Percentiles rank a stretch among this genome's conserved stretches.
Conservation (phyloP, 2,888 invertebrate genomes). For the Yponomeuta sedellus region DNA sequence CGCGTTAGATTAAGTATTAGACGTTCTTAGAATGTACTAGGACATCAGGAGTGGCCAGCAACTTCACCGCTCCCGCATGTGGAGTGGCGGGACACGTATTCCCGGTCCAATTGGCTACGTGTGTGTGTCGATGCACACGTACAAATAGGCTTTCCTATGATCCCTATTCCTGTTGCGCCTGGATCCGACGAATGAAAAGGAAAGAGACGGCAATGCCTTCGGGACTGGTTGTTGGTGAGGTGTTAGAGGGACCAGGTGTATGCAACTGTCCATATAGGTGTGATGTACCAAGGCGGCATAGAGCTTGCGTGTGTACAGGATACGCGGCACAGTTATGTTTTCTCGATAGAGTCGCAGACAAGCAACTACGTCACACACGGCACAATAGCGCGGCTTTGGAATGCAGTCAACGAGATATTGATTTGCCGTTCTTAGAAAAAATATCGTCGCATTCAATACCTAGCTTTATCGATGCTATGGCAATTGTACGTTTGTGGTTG, state of each 20-base stretch:
- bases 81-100: constrained; percentile 36
- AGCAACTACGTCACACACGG: background rate
- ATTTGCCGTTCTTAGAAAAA: background rate
- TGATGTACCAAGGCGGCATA: constrained; percentile 4
- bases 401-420: background rate
- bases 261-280: constrained; percentile 10
- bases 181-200: constrained; percentile 25
- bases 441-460: background rate
- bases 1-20: constrained; percentile 54
- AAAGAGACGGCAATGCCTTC: constrained; percentile 32
- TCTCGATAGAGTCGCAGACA: background rate
- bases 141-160: constrained; percentile 49
- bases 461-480: background rate
- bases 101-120: constrained; percentile 44
- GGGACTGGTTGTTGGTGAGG: background rate
- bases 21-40: constrained; percentile 75
- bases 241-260: constrained; percentile 11
- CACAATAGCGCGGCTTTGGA: background rate
- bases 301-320: background rate
- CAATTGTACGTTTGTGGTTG: background rate
- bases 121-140: constrained; percentile 30
- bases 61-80: constrained; percentile 53
- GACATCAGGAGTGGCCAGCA: constrained; percentile 49
- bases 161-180: constrained; percentile 52
- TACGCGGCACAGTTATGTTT: background rate